These are phyloP conservation scores for Conomelus anceps DNA, from an alignment of 2,888 invertebrate species.

Conservation along the genomic window DNA sequence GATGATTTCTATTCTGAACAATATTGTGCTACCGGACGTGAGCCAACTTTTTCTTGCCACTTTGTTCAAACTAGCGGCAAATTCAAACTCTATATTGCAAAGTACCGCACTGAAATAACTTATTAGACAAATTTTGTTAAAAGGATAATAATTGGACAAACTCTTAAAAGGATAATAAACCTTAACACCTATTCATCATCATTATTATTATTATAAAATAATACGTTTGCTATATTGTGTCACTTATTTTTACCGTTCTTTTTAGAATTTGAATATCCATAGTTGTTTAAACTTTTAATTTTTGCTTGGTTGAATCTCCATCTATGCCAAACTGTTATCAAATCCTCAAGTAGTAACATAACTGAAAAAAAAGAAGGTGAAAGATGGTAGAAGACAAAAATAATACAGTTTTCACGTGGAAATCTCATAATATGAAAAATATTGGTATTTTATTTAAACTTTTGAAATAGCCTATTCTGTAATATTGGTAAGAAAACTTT, in stretches of 20 bases:
- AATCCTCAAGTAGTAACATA: neutral
- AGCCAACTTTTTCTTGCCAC: neutral
- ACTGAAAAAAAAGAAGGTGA: neutral
- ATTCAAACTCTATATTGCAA: neutral
- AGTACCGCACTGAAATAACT: too few relatives aligned
- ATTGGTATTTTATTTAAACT: too few relatives aligned
- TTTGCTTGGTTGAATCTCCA: neutral
- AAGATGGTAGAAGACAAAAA: too few relatives aligned
- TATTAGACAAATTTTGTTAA: too few relatives aligned
- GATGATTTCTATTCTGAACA: neutral
- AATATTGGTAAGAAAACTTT: too few relatives aligned
- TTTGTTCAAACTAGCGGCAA: too few relatives aligned
- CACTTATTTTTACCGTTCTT: neutral
- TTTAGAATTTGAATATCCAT: neutral
- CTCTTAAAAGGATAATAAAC: too few relatives aligned
- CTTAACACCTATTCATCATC: neutral
- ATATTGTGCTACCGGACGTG: neutral
- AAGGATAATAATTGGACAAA: too few relatives aligned
- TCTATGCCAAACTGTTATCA: neutral
- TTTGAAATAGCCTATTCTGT: too few relatives aligned
- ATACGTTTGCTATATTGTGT: neutral
- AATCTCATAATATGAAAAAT: too few relatives aligned
- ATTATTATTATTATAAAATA: neutral
- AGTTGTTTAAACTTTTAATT: neutral
- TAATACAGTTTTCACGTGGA: too few relatives aligned